Percentiles rank a stretch among this genome's conserved stretches.
These are phyloP conservation scores for Orthonyx spaldingii DNA, from an alignment of 2,113 vertebrate genomes.

Conservation along the genomic window DNA sequence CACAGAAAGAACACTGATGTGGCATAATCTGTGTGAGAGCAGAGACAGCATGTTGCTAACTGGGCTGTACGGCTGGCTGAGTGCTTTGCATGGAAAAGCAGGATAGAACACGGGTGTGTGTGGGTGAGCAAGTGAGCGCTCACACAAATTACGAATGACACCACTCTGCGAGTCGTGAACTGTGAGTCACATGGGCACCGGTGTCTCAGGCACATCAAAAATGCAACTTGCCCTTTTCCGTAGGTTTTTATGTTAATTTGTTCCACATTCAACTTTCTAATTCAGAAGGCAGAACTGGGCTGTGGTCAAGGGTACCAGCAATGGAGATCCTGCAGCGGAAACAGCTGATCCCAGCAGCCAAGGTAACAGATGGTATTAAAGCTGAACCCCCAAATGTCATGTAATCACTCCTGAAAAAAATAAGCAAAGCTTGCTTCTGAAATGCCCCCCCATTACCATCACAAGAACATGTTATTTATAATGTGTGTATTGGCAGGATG, in stretches of 20 bases:
- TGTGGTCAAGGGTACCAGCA: not conserved
- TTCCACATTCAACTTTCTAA: not conserved
- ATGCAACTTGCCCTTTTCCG: not conserved
- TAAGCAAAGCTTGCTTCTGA: not conserved
- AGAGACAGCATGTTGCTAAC: not conserved
- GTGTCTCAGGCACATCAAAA: not conserved
- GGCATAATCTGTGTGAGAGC: not conserved
- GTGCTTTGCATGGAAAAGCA: not conserved
- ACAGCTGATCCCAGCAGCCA: not conserved
- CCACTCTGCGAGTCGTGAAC: not conserved
- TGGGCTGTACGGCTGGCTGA: not conserved
- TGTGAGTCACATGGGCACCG: not conserved
- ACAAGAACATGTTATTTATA: not conserved
- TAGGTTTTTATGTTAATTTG: not conserved
- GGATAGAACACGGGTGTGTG: not conserved
- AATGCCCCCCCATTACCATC: not conserved
- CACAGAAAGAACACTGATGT: not conserved
- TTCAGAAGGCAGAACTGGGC: not conserved
- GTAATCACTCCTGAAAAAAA: not conserved
- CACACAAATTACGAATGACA: not conserved
- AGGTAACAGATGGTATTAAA: not conserved
- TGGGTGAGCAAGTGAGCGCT: not conserved
- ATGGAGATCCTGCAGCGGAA: not conserved
- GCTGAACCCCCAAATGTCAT: not conserved
- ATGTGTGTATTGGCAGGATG: not conserved